Conservation (phyloP, 2,888 invertebrate species). For the Pollenia amentaria region DNA sequence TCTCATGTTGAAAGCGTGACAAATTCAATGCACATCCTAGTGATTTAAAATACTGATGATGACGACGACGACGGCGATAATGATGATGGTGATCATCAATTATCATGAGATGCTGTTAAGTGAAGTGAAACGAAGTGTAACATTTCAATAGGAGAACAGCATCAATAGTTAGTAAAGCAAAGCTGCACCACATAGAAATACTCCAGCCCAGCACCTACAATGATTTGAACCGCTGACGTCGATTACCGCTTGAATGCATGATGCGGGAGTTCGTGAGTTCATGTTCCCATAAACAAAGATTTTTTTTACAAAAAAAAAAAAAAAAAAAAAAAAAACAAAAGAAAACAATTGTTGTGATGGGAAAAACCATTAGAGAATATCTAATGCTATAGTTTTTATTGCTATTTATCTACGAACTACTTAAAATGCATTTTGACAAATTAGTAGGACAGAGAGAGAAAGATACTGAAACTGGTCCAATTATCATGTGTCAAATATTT, state of each 20-base stretch:
- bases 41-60: slow-evolving; percentile 35
- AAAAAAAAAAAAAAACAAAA: too few species aligned
- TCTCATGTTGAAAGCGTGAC: slow-evolving; percentile 56
- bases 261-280: slow-evolving; percentile 71
- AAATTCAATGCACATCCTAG: slow-evolving; percentile 55
- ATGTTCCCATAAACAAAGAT: slow-evolving; percentile 70
- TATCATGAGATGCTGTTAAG: slow-evolving; percentile 72
- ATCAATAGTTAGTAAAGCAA: slow-evolving; percentile 58
- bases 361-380: slow-evolving; percentile 69
- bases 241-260: slow-evolving; percentile 69
- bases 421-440: slow-evolving; percentile 51
- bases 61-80: background rate
- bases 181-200: slow-evolving; percentile 40
- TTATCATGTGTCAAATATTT: slow-evolving; percentile 62
- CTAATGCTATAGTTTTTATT: slow-evolving; percentile 42
- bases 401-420: background rate
- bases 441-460: background rate
- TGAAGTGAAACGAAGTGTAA: slow-evolving; percentile 77
- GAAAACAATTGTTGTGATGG: slow-evolving; percentile 53
- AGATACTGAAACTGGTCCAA: background rate
- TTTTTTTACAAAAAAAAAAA: slow-evolving; percentile 28
- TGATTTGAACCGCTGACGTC: slow-evolving; percentile 51
- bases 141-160: slow-evolving; percentile 75
- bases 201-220: slow-evolving; percentile 23
- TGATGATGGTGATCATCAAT: slow-evolving; percentile 59